Evolutionary conservation across 2,888 invertebrate genomes (phyloP).

Genomic region (Schrankia costaestrigalis): DNA sequence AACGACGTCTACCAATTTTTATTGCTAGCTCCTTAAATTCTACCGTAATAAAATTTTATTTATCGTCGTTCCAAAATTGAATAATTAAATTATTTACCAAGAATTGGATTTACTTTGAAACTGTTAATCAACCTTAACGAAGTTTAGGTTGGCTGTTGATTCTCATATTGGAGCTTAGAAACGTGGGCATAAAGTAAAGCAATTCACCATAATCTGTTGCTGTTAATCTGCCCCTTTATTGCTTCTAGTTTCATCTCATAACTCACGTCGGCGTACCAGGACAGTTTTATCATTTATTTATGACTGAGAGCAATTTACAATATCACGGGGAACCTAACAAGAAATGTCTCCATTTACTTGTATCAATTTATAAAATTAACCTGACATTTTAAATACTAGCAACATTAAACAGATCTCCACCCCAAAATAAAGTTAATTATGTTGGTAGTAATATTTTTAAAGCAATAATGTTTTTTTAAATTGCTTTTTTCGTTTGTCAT

Average conservation of each 20-base stretch:
- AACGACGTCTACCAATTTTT: not conserved
- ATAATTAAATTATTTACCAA: conserved; percentile 14
- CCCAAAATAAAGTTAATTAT: conserved; percentile 47
- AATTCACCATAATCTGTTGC: conserved; percentile 34
- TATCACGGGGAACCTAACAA: conserved; percentile 6
- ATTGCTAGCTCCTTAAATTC: conserved; percentile 4
- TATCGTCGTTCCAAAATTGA: not conserved
- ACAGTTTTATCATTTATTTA: conserved; percentile 27
- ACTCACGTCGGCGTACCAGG: conserved; percentile 27
- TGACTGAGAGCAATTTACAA: conserved; percentile 7
- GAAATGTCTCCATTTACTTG: conserved; percentile 10
- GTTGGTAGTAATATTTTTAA: conserved; percentile 32
- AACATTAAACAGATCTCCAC: conserved; percentile 38
- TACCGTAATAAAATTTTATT: conserved; percentile 5
- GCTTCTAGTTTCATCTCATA: conserved; percentile 33
- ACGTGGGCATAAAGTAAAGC: conserved; percentile 30
- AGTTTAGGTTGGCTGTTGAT: conserved; percentile 15
- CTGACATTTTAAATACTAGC: conserved; percentile 44
- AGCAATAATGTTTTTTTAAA: conserved; percentile 19
- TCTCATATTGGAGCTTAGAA: conserved; percentile 16
- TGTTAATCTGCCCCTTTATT: conserved; percentile 39
- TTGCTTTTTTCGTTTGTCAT: conserved; percentile 25
- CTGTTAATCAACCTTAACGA: conserved; percentile 21
- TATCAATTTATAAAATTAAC: conserved; percentile 21
- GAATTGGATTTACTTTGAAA: conserved; percentile 16